These are phyloP conservation scores for Eupristina koningsbergeri DNA, from an alignment of 1,140 invertebrate species.

Conservation along the genomic window DNA sequence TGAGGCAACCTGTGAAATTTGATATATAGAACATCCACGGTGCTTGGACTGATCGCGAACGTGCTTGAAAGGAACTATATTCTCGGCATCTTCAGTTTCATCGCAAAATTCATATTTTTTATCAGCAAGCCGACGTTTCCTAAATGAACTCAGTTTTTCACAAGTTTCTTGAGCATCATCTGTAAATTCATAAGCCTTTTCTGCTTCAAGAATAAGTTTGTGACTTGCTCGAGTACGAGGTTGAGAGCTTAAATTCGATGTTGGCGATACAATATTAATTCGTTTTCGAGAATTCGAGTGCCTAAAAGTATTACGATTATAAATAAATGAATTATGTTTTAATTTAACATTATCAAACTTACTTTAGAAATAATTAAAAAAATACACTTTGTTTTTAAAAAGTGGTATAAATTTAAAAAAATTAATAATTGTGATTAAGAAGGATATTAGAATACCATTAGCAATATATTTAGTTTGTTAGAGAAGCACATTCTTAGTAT, in stretches of 20 bases:
- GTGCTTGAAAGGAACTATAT: slow-evolving; percentile 84
- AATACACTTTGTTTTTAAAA: neutral
- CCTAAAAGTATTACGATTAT: slow-evolving; percentile 42
- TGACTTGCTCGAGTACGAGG: slow-evolving; percentile 65
- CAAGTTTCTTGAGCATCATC: slow-evolving; percentile 85
- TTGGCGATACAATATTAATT: slow-evolving; percentile 64
- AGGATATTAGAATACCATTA: neutral
- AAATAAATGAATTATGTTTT: slow-evolving; percentile 1
- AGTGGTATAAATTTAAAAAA: no score
- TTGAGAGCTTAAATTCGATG: slow-evolving; percentile 61
- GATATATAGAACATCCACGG: slow-evolving; percentile 63
- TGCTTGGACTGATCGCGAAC: slow-evolving; percentile 69
- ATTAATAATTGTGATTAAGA: neutral
- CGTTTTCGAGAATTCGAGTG: slow-evolving; percentile 65
- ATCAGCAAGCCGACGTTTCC: slow-evolving; percentile 87
- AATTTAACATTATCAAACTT: neutral
- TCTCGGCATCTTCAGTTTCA: slow-evolving; percentile 83
- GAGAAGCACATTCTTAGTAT: neutral
- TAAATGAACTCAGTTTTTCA: slow-evolving; percentile 86
- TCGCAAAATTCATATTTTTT: slow-evolving; percentile 94
- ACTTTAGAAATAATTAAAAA: neutral
- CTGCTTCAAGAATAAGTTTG: slow-evolving; percentile 73
- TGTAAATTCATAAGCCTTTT: slow-evolving; percentile 88
- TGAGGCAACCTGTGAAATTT: slow-evolving; percentile 65
- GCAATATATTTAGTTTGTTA: neutral